phyloP scores from a whole-genome alignment of 2,888 invertebrate species.

The Leptogaster cylindrica region DNA sequence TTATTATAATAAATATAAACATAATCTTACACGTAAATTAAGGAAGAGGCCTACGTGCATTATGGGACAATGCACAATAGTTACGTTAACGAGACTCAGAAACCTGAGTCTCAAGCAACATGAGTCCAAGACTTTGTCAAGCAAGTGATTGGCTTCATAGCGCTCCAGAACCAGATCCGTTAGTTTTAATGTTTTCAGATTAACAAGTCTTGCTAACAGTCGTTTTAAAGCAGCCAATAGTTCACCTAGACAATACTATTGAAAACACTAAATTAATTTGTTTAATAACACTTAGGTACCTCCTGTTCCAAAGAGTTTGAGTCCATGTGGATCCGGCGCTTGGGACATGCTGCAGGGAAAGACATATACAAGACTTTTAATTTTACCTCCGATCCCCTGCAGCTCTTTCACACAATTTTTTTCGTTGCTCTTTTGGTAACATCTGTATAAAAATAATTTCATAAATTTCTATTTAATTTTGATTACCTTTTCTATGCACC shows the following conservation, averaged over 20 bases:
- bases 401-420: constrained; percentile 53
- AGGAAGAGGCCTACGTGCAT: constrained; percentile 78
- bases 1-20: neutral
- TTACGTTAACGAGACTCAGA: constrained; percentile 76
- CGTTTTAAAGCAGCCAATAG: constrained; percentile 70
- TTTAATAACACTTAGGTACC: constrained; percentile 58
- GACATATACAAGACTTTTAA: constrained; percentile 70
- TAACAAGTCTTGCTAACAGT: constrained; percentile 70
- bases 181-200: constrained; percentile 70
- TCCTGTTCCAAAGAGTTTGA: constrained; percentile 78
- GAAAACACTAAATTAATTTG: neutral
- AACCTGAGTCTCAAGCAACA: constrained; percentile 69
- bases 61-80: constrained; percentile 72
- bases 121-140: constrained; percentile 74
- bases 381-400: constrained; percentile 65
- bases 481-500: constrained; percentile 70
- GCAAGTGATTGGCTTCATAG: constrained; percentile 71
- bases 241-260: constrained; percentile 61
- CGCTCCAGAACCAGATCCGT: constrained; percentile 77
- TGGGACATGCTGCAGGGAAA: constrained; percentile 78
- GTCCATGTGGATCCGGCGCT: constrained; percentile 67
- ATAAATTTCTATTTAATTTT: neutral
- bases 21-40: constrained; percentile 67
- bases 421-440: constrained; percentile 38
- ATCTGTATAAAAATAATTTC: neutral